Evolutionary conservation across 2,888 invertebrate species (phyloP).

Genomic region (Leptarthrus brevirostris): DNA sequence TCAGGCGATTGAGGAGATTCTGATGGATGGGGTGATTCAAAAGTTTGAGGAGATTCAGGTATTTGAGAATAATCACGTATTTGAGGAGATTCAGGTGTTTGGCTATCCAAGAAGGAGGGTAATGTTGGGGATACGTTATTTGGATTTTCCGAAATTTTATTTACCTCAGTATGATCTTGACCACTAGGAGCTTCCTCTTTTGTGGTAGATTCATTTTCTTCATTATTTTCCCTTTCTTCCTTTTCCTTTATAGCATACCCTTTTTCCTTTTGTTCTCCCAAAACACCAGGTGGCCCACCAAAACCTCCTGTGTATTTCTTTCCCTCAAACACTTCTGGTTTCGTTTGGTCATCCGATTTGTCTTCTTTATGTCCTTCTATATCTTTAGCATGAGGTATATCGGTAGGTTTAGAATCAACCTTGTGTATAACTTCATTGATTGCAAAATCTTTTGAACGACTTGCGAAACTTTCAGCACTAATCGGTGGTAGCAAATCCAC

Average conservation of each 20-base stretch:
- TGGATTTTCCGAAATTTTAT: background rate
- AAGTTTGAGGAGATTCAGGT: too few species aligned
- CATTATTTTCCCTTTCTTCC: too few species aligned
- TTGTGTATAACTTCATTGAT: conserved; percentile 21
- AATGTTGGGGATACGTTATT: conserved; percentile 37
- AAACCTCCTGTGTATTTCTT: conserved; percentile 53
- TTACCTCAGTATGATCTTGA: background rate
- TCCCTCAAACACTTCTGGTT: background rate
- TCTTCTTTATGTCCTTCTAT: background rate
- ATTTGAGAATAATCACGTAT: too few species aligned
- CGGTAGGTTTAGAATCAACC: background rate
- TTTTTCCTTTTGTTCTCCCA: conserved; percentile 48
- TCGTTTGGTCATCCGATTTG: background rate
- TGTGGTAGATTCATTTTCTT: too few species aligned
- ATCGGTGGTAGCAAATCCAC: conserved; percentile 49
- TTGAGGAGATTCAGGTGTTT: background rate
- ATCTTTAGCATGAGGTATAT: background rate
- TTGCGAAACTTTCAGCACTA: background rate
- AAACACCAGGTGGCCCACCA: conserved; percentile 53
- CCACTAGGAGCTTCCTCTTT: too few species aligned
- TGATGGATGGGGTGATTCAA: too few species aligned
- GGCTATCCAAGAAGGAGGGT: background rate
- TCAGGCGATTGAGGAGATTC: too few species aligned
- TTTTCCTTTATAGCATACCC: conserved; percentile 23
- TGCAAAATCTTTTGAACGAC: background rate